Conservation (phyloP, 2,797 vertebrate species). For the Smutsia temminckii region DNA sequence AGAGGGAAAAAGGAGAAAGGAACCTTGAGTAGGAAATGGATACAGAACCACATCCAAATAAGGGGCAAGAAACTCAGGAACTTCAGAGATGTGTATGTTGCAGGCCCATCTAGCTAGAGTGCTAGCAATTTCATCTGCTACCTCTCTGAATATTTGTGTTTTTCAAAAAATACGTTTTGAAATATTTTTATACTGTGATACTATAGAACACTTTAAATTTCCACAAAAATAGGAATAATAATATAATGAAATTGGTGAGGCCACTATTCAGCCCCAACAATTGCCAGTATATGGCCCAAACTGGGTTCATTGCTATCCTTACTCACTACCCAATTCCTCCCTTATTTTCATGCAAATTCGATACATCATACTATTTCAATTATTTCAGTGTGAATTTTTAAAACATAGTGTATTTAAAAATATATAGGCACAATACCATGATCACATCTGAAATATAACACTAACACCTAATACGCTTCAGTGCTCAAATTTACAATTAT, state of each 20-base stretch:
- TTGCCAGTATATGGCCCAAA: neutral
- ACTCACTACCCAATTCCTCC: neutral
- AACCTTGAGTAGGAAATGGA: neutral
- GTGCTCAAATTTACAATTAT: constrained; percentile 7
- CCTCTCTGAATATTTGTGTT: neutral
- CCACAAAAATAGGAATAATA: neutral
- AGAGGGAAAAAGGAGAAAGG: neutral
- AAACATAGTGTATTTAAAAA: neutral
- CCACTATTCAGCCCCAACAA: neutral
- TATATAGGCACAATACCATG: neutral
- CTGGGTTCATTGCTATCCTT: neutral
- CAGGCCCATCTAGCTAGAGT: neutral
- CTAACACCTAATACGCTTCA: neutral
- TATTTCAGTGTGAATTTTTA: neutral
- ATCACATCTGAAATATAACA: neutral
- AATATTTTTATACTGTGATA: neutral
- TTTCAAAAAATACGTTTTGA: neutral
- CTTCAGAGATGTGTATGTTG: neutral
- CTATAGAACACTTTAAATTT: neutral
- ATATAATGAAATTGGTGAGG: neutral
- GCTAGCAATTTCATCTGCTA: neutral
- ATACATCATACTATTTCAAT: neutral
- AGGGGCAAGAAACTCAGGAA: neutral
- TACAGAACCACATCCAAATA: neutral
- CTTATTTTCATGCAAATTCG: neutral